Evolutionary conservation across 2,113 vertebrate genomes (phyloP).

Genomic region (Corythoichthys intestinalis): DNA sequence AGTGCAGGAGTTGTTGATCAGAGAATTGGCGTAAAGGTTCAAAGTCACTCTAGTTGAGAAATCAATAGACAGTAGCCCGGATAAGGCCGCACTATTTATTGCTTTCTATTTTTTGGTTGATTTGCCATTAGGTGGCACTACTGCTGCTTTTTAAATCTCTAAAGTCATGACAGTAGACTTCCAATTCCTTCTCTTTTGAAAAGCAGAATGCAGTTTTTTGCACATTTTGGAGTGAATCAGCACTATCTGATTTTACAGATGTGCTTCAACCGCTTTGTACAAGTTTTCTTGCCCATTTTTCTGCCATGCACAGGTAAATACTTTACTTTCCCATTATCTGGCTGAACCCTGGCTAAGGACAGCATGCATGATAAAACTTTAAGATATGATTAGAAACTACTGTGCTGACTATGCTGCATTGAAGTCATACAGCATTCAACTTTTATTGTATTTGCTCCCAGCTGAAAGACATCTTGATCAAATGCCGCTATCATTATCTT

Average conservation of each 20-base stretch:
- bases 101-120: constrained; percentile 14
- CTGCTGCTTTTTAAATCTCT: constrained; percentile 19
- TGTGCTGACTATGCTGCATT: constrained; percentile 36
- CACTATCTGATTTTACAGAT: neutral
- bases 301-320: constrained; percentile 56
- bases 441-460: constrained; percentile 24
- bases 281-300: constrained; percentile 24
- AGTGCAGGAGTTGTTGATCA: constrained; percentile 8
- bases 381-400: constrained; percentile 38
- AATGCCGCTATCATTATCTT: constrained; percentile 24
- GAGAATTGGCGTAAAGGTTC: constrained; percentile 28
- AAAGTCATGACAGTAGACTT: neutral
- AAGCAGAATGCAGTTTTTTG: neutral
- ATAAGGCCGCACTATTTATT: constrained; percentile 35
- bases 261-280: no score
- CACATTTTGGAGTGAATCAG: constrained; percentile 9
- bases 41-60: constrained; percentile 42
- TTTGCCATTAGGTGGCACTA: constrained; percentile 49
- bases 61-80: constrained; percentile 64
- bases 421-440: neutral
- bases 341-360: constrained; percentile 52
- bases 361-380: constrained; percentile 31
- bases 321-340: constrained; percentile 43
- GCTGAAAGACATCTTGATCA: constrained; percentile 36
- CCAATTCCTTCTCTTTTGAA: neutral